phyloP scores from a whole-genome alignment of 2,888 invertebrate species.

The Mimumesa dahlbomi region DNA sequence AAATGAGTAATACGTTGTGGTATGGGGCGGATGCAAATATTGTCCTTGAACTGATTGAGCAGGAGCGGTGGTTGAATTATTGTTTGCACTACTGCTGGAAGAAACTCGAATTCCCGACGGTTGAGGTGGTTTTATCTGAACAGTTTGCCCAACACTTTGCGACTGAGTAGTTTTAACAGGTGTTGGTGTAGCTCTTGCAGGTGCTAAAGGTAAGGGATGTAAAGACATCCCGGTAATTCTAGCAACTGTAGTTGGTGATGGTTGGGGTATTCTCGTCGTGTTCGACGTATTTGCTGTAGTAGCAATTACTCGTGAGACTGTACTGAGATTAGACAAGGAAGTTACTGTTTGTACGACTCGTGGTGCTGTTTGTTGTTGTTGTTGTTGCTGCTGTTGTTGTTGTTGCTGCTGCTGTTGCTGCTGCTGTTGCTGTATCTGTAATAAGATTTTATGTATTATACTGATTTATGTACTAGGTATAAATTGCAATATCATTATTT shows the following conservation, averaged over 20 bases:
- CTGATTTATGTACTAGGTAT: constrained; percentile 5
- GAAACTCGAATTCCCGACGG: constrained; percentile 62
- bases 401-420: constrained; percentile 68
- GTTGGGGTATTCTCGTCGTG: constrained; percentile 71
- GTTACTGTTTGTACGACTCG: constrained; percentile 77
- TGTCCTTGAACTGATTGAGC: constrained; percentile 72
- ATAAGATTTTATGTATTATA: too few species aligned
- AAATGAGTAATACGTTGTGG: constrained; percentile 75
- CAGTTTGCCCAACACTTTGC: constrained; percentile 71
- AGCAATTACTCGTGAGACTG: constrained; percentile 75
- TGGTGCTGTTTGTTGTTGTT: constrained; percentile 67
- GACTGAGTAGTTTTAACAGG: constrained; percentile 72
- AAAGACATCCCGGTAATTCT: constrained; percentile 77
- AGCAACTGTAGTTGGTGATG: constrained; percentile 73
- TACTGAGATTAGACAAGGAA: constrained; percentile 72
- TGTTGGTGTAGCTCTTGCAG: constrained; percentile 70
- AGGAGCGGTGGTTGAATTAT: constrained; percentile 58
- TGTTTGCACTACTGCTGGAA: constrained; percentile 58
- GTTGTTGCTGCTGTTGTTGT: constrained; percentile 56
- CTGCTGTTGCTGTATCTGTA: constrained; percentile 59
- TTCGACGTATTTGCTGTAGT: constrained; percentile 74
- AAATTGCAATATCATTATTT: too few species aligned
- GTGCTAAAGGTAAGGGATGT: constrained; percentile 74
- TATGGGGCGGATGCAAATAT: constrained; percentile 73
- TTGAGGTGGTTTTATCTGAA: constrained; percentile 73